These are phyloP conservation scores for Luperina testacea DNA, from an alignment of 2,888 invertebrate genomes.

Conservation along the genomic window DNA sequence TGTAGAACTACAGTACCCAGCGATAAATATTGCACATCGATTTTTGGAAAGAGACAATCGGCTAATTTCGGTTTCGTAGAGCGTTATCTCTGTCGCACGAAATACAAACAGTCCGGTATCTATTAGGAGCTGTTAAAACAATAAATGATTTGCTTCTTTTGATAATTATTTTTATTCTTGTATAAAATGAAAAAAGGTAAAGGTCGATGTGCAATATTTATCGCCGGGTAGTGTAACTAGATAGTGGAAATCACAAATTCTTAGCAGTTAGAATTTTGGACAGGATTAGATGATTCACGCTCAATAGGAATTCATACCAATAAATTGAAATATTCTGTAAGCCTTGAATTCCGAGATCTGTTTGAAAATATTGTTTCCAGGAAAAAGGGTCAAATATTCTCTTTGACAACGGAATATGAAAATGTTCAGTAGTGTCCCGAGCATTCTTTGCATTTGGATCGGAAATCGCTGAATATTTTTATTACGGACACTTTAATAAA, in stretches of 20 bases:
- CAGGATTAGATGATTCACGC: background rate
- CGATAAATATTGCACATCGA: too few species aligned
- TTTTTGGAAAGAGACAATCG: too few species aligned
- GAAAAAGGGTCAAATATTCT: constrained; percentile 39
- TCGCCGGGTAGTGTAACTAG: too few species aligned
- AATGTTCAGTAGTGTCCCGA: constrained; percentile 7
- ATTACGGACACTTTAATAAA: constrained; percentile 9
- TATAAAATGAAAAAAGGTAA: too few species aligned
- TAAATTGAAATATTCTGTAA: constrained; percentile 34
- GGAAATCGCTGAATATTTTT: constrained; percentile 15
- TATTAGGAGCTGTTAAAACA: too few species aligned
- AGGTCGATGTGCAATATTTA: too few species aligned
- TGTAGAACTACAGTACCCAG: too few species aligned
- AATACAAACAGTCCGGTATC: too few species aligned
- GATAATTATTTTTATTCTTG: too few species aligned
- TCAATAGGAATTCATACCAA: constrained; percentile 20
- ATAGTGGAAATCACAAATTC: background rate
- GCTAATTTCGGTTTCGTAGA: too few species aligned
- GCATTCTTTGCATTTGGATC: constrained; percentile 21
- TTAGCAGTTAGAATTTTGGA: background rate
- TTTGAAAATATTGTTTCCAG: constrained; percentile 37
- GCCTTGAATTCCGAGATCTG: constrained; percentile 23
- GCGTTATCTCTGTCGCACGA: too few species aligned
- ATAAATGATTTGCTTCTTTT: too few species aligned
- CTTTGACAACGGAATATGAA: constrained; percentile 47